These are phyloP conservation scores for Synergus gifuensis DNA, from an alignment of 2,888 invertebrate genomes.

Conservation along the genomic window DNA sequence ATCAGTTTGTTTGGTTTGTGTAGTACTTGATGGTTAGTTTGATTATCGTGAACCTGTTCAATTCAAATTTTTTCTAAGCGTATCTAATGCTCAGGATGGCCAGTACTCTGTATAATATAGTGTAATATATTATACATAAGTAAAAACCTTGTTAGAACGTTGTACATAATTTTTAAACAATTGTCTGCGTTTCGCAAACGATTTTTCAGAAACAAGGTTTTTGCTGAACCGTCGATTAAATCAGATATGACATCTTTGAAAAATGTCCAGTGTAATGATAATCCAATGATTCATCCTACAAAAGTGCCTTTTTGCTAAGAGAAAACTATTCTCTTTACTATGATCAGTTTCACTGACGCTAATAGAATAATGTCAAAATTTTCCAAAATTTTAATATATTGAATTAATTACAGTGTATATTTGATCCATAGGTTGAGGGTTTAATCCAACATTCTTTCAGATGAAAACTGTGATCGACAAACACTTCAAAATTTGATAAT, in stretches of 20 bases:
- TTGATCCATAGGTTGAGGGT: constrained; percentile 10
- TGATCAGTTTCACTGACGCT: constrained; percentile 21
- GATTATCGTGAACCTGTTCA: background rate
- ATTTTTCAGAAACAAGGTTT: constrained; percentile 19
- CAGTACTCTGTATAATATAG: constrained; percentile 27
- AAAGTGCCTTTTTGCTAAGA: constrained; percentile 27
- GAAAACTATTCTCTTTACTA: background rate
- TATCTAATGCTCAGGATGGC: constrained; percentile 21
- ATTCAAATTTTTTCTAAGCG: background rate
- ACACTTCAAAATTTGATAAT: constrained; percentile 8
- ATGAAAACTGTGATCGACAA: constrained; percentile 39
- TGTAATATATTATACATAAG: constrained; percentile 7
- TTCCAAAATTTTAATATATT: constrained; percentile 15
- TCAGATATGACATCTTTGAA: background rate
- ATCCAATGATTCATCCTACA: constrained; percentile 11
- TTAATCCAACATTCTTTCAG: background rate
- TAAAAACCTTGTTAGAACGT: constrained; percentile 30
- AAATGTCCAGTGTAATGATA: constrained; percentile 25
- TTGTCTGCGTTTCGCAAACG: background rate
- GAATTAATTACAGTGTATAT: constrained; percentile 18
- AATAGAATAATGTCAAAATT: background rate
- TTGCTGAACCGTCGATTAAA: constrained; percentile 25
- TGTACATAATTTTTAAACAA: constrained; percentile 19
- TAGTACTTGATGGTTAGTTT: background rate
- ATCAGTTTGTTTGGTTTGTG: constrained; percentile 11